A percentile compares a stretch with the other conserved stretches of the same genome.
phyloP scores from a whole-genome alignment of 2,113 vertebrate genomes.

The Menura novaehollandiae region DNA sequence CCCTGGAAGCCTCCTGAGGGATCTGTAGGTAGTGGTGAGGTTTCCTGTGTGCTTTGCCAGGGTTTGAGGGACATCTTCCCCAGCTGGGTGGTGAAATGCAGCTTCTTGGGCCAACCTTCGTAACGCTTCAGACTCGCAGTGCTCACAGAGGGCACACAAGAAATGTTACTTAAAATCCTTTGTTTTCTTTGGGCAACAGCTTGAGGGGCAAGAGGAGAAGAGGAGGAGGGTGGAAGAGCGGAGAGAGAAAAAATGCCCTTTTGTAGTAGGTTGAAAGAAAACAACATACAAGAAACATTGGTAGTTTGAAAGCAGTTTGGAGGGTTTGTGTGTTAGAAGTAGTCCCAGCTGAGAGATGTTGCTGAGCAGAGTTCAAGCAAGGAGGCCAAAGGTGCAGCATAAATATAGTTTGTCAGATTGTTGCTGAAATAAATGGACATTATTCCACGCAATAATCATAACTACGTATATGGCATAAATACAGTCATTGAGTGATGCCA shows the following conservation, averaged over 20 bases:
- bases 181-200: neutral
- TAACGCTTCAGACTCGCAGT: accelerated
- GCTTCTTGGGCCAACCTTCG: neutral
- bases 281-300: constrained; percentile 23
- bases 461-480: neutral
- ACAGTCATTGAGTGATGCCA: neutral
- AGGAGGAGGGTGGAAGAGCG: neutral
- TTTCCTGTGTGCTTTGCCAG: neutral
- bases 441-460: constrained; percentile 7
- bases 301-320: constrained; percentile 11
- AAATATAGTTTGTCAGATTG: constrained; percentile 49
- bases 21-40: neutral
- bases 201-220: neutral
- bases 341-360: constrained; percentile 53
- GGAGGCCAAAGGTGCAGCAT: constrained; percentile 57
- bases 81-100: neutral
- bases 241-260: neutral
- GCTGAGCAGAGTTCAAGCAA: constrained; percentile 58
- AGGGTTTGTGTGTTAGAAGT: constrained; percentile 21
- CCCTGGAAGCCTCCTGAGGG: neutral
- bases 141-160: neutral
- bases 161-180: neutral
- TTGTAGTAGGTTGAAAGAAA: constrained; percentile 37
- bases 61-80: neutral
- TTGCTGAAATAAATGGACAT: constrained; percentile 44